Percentiles rank a stretch among this genome's conserved stretches.
phyloP scores from a whole-genome alignment of 1,140 invertebrate species.

The Episyrphus balteatus region DNA sequence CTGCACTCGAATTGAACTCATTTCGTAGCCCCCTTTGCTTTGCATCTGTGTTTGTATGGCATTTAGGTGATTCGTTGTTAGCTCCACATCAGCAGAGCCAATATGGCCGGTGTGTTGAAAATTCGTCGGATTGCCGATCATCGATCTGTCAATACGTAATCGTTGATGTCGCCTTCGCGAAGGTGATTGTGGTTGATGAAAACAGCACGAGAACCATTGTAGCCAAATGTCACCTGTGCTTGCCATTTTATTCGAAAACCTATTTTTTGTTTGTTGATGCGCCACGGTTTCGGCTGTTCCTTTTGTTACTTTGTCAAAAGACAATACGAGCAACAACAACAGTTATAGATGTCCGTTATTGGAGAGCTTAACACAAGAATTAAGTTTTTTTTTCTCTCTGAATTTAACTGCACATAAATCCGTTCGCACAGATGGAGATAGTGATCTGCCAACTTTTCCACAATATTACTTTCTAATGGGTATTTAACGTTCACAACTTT shows the following conservation, averaged over 20 bases:
- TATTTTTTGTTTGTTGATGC: slow-evolving; percentile 3
- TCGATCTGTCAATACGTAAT: slow-evolving; percentile 75
- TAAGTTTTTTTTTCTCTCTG: slow-evolving; percentile 2
- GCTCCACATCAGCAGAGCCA: slow-evolving; percentile 74
- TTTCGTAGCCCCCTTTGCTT: slow-evolving; percentile 77
- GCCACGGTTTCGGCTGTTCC: slow-evolving; percentile 9
- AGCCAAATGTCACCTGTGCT: slow-evolving; percentile 66
- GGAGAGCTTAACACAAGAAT: not conserved
- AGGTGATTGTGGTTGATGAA: slow-evolving; percentile 56
- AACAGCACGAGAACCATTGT: slow-evolving; percentile 76
- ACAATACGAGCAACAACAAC: not conserved
- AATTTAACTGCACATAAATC: not conserved
- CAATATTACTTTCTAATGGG: not conserved
- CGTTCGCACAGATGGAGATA: slow-evolving; percentile 9
- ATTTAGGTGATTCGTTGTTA: slow-evolving; percentile 58
- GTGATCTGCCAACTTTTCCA: slow-evolving; percentile 16
- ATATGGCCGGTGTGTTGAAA: slow-evolving; percentile 78
- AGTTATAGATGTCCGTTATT: slow-evolving; percentile 6
- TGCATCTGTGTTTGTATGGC: slow-evolving; percentile 78
- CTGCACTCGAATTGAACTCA: slow-evolving; percentile 47
- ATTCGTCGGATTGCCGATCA: slow-evolving; percentile 86
- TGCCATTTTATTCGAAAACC: slow-evolving; percentile 42
- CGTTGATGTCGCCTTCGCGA: slow-evolving; percentile 51
- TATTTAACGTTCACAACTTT: too few species aligned
- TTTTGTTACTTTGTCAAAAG: slow-evolving; percentile 3